Evolutionary conservation across 2,797 vertebrate species (phyloP).

Genomic region (Leuciscus waleckii): DNA sequence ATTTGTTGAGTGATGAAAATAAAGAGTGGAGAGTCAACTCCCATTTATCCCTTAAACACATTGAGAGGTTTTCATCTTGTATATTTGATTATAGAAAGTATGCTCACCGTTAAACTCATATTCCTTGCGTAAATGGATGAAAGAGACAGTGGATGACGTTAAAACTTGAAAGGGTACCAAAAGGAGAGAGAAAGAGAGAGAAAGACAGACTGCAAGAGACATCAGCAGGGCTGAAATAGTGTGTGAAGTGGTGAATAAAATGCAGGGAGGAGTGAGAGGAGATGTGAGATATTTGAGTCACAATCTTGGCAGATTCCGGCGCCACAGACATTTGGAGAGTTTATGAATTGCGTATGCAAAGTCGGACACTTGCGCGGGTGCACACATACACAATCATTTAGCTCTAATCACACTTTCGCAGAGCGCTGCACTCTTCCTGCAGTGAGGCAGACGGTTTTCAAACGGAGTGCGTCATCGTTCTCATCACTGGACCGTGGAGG

Average conservation of each 20-base stretch:
- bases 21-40: slow-evolving; percentile 3
- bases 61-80: not conserved
- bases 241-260: slow-evolving; percentile 36
- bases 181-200: not conserved
- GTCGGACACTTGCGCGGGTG: slow-evolving; percentile 59
- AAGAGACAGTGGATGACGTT: slow-evolving; percentile 20
- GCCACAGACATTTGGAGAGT: slow-evolving; percentile 72
- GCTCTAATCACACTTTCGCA: slow-evolving; percentile 38
- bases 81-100: not conserved
- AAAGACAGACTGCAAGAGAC: slow-evolving; percentile 28
- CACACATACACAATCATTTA: slow-evolving; percentile 58
- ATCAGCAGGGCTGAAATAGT: slow-evolving; percentile 42
- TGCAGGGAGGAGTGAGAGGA: slow-evolving; percentile 63
- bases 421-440: slow-evolving; percentile 42
- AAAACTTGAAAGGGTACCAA: not conserved
- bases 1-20: slow-evolving; percentile 32
- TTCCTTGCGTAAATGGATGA: not conserved
- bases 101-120: not conserved
- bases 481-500: slow-evolving; percentile 52
- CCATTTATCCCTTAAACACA: not conserved
- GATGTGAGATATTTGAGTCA: slow-evolving; percentile 79
- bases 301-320: slow-evolving; percentile 70
- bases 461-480: slow-evolving; percentile 58
- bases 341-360: slow-evolving; percentile 66
- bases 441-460: slow-evolving; percentile 56